Percentiles rank a stretch among this genome's conserved stretches.
Evolutionary conservation across 2,888 invertebrate genomes (phyloP).

Genomic region (Dimorphilus gyrociliatus): DNA sequence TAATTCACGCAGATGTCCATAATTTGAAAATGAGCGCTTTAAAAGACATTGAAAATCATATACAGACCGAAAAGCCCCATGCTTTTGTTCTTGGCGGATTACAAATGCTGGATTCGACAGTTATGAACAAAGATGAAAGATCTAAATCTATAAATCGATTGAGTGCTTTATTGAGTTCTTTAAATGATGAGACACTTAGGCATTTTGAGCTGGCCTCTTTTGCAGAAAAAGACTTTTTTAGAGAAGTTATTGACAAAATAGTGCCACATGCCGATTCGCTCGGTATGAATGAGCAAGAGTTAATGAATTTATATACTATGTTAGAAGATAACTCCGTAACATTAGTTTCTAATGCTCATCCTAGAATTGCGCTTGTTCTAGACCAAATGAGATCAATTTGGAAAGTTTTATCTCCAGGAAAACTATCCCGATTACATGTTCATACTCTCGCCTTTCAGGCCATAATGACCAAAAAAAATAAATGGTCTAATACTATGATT

Average conservation of each 20-base stretch:
- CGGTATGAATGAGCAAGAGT: conserved; percentile 75
- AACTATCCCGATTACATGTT: conserved; percentile 58
- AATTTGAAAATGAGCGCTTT: conserved; percentile 58
- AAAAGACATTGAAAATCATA: conserved; percentile 49
- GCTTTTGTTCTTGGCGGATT: conserved; percentile 63
- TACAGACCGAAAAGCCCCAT: conserved; percentile 50
- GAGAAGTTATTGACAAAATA: conserved; percentile 49
- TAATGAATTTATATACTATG: conserved; percentile 56
- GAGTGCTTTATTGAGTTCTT: conserved; percentile 48
- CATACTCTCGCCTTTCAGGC: conserved; percentile 76
- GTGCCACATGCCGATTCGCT: conserved; percentile 60
- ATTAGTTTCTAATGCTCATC: conserved; percentile 58
- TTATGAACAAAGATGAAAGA: conserved; percentile 52
- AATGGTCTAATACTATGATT: conserved; percentile 60
- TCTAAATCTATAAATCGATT: conserved; percentile 49
- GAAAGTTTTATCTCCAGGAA: conserved; percentile 28
- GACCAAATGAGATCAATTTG: conserved; percentile 59
- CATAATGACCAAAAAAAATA: conserved; percentile 50
- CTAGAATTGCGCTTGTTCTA: conserved; percentile 58
- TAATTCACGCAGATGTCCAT: conserved; percentile 62
- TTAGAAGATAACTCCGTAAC: conserved; percentile 54
- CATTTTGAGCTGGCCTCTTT: conserved; percentile 79
- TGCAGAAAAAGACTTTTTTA: conserved; percentile 52
- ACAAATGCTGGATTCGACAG: conserved; percentile 61
- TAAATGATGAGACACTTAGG: conserved; percentile 45